Evolutionary conservation across 2,113 vertebrate species (phyloP), one percentile per base, ranked within the genome.

Genomic region (Rhipidura dahli): DNA sequence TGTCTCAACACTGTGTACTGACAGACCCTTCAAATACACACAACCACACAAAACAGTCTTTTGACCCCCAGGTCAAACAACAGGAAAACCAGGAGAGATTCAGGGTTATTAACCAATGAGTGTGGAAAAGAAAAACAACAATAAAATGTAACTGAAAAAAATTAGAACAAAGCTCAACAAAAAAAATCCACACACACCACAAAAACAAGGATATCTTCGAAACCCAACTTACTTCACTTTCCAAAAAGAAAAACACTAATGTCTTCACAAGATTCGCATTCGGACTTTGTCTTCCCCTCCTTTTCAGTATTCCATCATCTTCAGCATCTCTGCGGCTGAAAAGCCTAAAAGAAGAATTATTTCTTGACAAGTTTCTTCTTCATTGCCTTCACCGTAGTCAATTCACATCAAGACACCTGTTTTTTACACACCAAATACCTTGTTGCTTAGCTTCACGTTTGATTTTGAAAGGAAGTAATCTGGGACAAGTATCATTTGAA

Each of bases 211-310:
- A 66, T 30, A 68, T 20, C 21, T 11, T 24, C 15, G 33, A 89
- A 72, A 86, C 13, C 42, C 10, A 81, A 97, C 97, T 96, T 97
- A 99, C 99, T 98, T 99, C 99, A 96, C 99, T 99, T 98, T 99
- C 99, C 94, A 99, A 97, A 95, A 99, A 99, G 98, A 99, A 99
- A 97, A 99, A 99, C 83, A 99, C 99, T 89, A 99, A 99, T 39
- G 99, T 99, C 97, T 99, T 99, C 83, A 99, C 99, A 96, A 99
- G 99, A 93, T 99, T 99, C 95, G 99, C 99, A 84, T 99, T 99
- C 20, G 98, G 98, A 96, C 99, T 98, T 98, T 99, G 99, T 95
- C 99, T 98, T 94, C 99, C 99, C 96, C 99, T 99, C 93, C 99
- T 98, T 97, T 99, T 99, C 73, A 99, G 98, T 88, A 99, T 98